These are phyloP conservation scores for Thalassoma bifasciatum DNA, from an alignment of 2,113 vertebrate genomes.

Conservation along the genomic window DNA sequence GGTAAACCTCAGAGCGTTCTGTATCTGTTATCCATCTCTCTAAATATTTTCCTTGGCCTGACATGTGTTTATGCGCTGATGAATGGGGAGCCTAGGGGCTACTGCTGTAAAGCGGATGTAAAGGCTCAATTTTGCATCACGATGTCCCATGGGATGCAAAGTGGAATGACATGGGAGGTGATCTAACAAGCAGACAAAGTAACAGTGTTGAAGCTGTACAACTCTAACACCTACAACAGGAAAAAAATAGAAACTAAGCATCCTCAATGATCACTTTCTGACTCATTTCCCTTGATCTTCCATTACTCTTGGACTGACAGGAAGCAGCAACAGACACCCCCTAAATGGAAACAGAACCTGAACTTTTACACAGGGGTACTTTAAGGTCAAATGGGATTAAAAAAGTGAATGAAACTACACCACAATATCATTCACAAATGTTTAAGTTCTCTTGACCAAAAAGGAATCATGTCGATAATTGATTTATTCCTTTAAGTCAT, in stretches of 20 bases:
- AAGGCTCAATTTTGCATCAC: conserved; percentile 59
- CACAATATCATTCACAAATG: neutral
- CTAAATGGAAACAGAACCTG: conserved; percentile 7
- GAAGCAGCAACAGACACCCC: conserved; percentile 27
- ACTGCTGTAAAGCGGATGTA: conserved; percentile 62
- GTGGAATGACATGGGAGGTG: conserved; percentile 33
- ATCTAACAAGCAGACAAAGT: conserved; percentile 13
- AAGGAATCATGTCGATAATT: neutral
- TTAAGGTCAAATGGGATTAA: neutral
- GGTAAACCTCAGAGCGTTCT: conserved; percentile 56
- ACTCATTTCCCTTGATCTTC: conserved; percentile 1
- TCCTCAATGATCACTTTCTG: neutral
- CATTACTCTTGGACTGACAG: conserved; percentile 21
- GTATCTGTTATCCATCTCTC: conserved; percentile 62
- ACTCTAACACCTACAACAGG: conserved; percentile 29
- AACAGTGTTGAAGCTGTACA: conserved; percentile 13
- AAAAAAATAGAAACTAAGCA: conserved; percentile 8
- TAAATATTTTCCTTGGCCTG: conserved; percentile 75
- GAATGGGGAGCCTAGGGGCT: conserved; percentile 47
- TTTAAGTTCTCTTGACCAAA: neutral
- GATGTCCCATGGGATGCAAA: conserved; percentile 56
- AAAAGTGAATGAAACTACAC: neutral
- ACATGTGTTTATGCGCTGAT: conserved; percentile 72
- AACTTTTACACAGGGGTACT: conserved; percentile 41
- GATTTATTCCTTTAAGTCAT: neutral